Percentiles rank a stretch among this genome's conserved stretches.
phyloP scores from a whole-genome alignment of 2,888 invertebrate species.

The Eupithecia subumbrata region DNA sequence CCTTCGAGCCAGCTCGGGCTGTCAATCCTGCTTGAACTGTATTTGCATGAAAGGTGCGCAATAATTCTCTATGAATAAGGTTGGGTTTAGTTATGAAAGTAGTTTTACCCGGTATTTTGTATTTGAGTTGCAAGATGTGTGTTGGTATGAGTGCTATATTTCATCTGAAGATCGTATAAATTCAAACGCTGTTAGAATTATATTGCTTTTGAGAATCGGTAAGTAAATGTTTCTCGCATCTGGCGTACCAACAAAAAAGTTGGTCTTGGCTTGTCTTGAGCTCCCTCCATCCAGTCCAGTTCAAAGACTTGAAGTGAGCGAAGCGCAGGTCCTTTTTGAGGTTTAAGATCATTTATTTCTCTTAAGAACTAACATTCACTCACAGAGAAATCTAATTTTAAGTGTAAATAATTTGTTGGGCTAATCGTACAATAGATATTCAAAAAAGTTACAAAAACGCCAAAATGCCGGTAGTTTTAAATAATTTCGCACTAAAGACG shows the following conservation, averaged over 20 bases:
- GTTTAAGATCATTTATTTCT: no score
- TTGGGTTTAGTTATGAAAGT: slow-evolving; percentile 4
- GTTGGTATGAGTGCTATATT: neutral
- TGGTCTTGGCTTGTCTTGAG: neutral
- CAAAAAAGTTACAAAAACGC: no score
- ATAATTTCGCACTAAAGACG: no score
- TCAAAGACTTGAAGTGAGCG: neutral
- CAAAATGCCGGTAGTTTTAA: no score
- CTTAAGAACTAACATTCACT: no score
- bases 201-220: neutral
- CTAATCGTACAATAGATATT: no score
- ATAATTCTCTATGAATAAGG: slow-evolving; percentile 19
- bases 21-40: slow-evolving; percentile 31
- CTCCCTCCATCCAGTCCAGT: neutral
- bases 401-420: no score
- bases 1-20: slow-evolving; percentile 18
- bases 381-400: no score
- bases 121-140: neutral
- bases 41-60: slow-evolving; percentile 35
- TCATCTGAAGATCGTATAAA: neutral
- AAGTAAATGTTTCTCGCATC: neutral
- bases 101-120: neutral
- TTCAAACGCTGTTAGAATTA: neutral
- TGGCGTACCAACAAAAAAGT: neutral
- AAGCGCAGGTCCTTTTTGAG: neutral